Evolutionary conservation across 1,140 invertebrate genomes (phyloP).

Genomic region (Scaptomyza pallida): DNA sequence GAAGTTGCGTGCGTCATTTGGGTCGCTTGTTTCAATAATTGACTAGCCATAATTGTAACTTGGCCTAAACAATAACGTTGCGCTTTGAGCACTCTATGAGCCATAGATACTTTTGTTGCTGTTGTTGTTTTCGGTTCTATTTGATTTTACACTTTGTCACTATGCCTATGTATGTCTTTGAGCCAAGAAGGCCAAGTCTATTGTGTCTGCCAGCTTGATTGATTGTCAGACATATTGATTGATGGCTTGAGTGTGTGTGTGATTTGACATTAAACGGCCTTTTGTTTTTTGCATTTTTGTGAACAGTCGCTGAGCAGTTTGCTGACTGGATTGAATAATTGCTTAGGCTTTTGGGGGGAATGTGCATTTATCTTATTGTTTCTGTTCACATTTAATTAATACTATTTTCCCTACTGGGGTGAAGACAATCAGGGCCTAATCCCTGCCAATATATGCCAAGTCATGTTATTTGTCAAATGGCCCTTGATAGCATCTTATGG

Average conservation of each 20-base stretch:
- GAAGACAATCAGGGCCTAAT: background rate
- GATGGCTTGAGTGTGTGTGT: constrained; percentile 55
- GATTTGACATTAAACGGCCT: constrained; percentile 8
- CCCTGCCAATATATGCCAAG: constrained; percentile 7
- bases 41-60: constrained; percentile 65
- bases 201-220: constrained; percentile 44
- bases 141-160: constrained; percentile 35
- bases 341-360: constrained; percentile 16
- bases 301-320: constrained; percentile 5
- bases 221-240: constrained; percentile 65
- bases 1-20: constrained; percentile 49
- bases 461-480: constrained; percentile 70
- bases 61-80: constrained; percentile 21
- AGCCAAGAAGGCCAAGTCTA: constrained; percentile 5
- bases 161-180: background rate
- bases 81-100: background rate
- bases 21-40: constrained; percentile 62
- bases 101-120: constrained; percentile 3
- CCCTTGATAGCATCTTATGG: constrained; percentile 11
- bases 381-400: constrained; percentile 43
- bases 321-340: constrained; percentile 53
- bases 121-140: too few relatives aligned
- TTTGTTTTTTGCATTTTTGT: constrained; percentile 49
- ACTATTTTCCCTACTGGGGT: background rate
- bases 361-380: constrained; percentile 11